Base-by-base conservation (phyloP, 1,140 invertebrate species). In the Odontomachus brunneus region DNA sequence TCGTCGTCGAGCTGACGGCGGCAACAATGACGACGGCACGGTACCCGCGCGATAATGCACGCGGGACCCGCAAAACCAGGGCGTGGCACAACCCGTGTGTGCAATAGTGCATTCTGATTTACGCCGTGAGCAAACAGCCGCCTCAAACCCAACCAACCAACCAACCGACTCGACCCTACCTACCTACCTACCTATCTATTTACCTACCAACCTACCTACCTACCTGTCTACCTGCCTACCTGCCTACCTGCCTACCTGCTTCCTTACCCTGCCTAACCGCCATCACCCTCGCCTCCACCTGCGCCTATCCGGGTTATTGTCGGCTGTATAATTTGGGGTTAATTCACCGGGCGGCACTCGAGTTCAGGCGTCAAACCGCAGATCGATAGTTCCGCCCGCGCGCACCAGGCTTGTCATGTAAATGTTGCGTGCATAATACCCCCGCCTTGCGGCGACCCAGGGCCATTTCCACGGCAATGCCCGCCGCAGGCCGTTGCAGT, bases 271-370 rank as follows among this genome's bases (percentile, higher is more conserved):
- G 53, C 51, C 48, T 15, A 15, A 12, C 12, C n/a, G 17, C 38
- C 26, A 17, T 11, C 57, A 9, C n/a, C 17, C 9, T 67, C 33
- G 29, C 29, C 29, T 33, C 29, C 5, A 3, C 65, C 55, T 33
- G 69, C 51, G 66, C 75, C 38, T 7, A 7, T 55, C 83, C 87
- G 89, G 90, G 91, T 93, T 93, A 94, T 93, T 92, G 92, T 93
- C 91, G 90, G 90, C 89, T 90, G 92, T 93, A 92, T 93, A 94
- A 94, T 94, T 94, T 93, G 91, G 90, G 91, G 91, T 92, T 94
- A 93, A 94, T 94, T 93, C 92, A 93, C 89, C 90, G 87, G 91
- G 91, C 90, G 89, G 90, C 90, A 91, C 88, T 91, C 90, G 84
- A 91, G 91, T 92, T 90, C 88, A 89, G 89, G 91, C 92, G 91